Evolutionary conservation across 2,888 invertebrate species (phyloP), one percentile per base, ranked within the genome.

Genomic region (Toxonevra muliebris): DNA sequence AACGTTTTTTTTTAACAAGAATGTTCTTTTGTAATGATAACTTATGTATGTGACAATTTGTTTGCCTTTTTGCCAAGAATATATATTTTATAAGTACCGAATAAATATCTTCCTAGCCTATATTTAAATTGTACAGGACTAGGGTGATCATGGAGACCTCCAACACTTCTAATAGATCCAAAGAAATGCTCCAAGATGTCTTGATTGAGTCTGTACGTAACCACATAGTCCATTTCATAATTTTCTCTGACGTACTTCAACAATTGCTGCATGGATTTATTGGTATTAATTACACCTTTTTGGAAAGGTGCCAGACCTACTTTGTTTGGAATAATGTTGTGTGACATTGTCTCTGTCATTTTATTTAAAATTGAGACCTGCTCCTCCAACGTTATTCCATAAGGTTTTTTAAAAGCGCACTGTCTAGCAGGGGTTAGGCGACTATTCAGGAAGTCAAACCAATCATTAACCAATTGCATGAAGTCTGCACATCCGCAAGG

Each of bases 221-320:
- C 15, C 12, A 66, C 50, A 41, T 61, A 66, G 13, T 50, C n/a
- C 41, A 66, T 52, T 1, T 11, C 7, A 50, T 57, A 61, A 12
- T 61, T 53, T 11, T 15, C 40, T 12, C 50, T 48, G 0, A 61
- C 12, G 10, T 61, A 45, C 9, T 30, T 41, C 15, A 40, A n/a
- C 2, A 66, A 17, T 17, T 30, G n/a, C 10, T 42, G 13, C 8
- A 73, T 17, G 0, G 68, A 55, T 10, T 53, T 53, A 42, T 70
- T 73, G 50, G 62, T 61, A 9, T 70, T 55, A 0, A 66, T 10
- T 7, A 71, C 30, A 2, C 65, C 71, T 30, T 61, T 71, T 63
- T 71, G 68, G 52, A 70, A 69, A 53, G 19, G 57, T 20, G 63
- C 64, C 41, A 66, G 42, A 10, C 57, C 15, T 42, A 55, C 59